Percentiles rank a stretch among this genome's conserved stretches.
These are phyloP conservation scores for Schlechtendalia chinensis DNA, from an alignment of 1,140 invertebrate genomes.

Conservation along the genomic window DNA sequence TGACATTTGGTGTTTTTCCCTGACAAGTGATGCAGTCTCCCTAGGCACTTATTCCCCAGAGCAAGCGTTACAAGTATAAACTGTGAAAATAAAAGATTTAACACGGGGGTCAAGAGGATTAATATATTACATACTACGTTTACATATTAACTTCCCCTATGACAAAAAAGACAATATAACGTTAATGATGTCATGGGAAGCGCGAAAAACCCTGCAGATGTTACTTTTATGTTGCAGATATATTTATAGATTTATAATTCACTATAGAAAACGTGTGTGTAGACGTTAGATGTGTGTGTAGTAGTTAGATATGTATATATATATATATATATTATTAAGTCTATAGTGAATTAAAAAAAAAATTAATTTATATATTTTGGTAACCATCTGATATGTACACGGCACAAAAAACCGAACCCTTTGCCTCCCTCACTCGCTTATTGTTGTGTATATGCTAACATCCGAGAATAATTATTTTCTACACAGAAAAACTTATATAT, in stretches of 20 bases:
- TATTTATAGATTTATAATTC: background rate
- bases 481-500: too few relatives aligned
- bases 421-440: too few relatives aligned
- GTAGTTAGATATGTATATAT: too few relatives aligned
- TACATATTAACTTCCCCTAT: background rate
- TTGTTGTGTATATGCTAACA: too few relatives aligned
- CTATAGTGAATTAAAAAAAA: too few relatives aligned
- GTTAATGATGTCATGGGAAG: slow-evolving; percentile 16
- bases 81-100: slow-evolving; percentile 19
- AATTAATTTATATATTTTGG: too few relatives aligned
- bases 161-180: slow-evolving; percentile 30
- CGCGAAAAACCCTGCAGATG: slow-evolving; percentile 8
- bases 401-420: too few relatives aligned
- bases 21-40: slow-evolving; percentile 6
- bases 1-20: slow-evolving; percentile 46
- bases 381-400: too few relatives aligned
- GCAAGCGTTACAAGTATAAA: background rate
- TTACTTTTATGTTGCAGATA: slow-evolving; percentile 10
- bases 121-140: background rate
- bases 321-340: too few relatives aligned
- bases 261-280: too few relatives aligned
- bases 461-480: too few relatives aligned
- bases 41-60: background rate
- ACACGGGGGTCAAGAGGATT: slow-evolving; percentile 19
- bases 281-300: too few relatives aligned